phyloP scores from a whole-genome alignment of 1,140 invertebrate genomes.

The Nasonia vitripennis region DNA sequence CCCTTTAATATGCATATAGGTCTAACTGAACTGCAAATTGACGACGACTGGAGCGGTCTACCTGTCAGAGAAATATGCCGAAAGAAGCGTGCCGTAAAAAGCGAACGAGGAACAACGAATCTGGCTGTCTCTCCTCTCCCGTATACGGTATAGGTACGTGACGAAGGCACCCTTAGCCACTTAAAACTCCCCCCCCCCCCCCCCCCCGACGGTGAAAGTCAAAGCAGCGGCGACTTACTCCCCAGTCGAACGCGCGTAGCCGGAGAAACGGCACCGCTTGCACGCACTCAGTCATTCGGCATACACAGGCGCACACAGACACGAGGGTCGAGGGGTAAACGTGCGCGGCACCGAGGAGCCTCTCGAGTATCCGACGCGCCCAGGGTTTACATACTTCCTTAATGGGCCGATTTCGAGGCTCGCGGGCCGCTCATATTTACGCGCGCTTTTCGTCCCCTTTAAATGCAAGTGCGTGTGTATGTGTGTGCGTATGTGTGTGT shows the following conservation, averaged over 20 bases:
- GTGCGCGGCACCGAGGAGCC: not conserved
- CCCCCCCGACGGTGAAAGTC: not conserved
- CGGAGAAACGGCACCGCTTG: conserved; percentile 9
- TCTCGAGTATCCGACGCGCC: conserved; percentile 37
- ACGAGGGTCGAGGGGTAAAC: not conserved
- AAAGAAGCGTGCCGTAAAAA: no score
- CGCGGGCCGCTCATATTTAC: conserved; percentile 36
- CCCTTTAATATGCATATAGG: no score
- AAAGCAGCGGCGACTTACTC: conserved; percentile 1
- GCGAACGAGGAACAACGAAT: no score
- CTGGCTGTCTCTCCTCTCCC: no score
- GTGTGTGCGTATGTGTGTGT: not conserved
- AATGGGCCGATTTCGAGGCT: conserved; percentile 48
- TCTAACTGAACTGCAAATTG: not conserved
- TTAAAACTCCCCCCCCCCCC: conserved; percentile 21
- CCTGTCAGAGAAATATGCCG: no score
- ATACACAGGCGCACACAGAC: not conserved
- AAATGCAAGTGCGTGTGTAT: not conserved
- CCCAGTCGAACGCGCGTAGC: conserved; percentile 23
- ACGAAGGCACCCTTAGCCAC: not conserved
- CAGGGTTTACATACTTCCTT: conserved; percentile 36
- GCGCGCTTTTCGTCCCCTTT: conserved; percentile 45
- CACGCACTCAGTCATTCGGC: not conserved
- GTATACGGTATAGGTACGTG: not conserved
- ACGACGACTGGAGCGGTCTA: no score